Base-by-base conservation (phyloP, 2,888 invertebrate genomes). In the Physocephala rufipes region DNA sequence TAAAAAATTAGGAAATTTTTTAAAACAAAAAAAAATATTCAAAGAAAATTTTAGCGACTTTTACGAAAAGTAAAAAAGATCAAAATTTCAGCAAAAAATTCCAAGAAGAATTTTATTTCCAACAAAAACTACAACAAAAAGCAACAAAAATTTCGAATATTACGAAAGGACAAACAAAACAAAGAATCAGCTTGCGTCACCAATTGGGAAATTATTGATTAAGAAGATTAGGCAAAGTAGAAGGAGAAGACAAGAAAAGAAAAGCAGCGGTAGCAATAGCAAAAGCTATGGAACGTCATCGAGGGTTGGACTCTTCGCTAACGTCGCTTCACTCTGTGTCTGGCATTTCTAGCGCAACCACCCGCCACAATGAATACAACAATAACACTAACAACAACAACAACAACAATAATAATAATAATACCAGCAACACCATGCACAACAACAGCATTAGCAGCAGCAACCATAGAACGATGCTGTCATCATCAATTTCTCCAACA, bases 231-330 rank as follows among this genome's bases (percentile, higher is more conserved):
- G 5, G 36, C 4, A 36, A 36, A 36, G 9, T 4, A 36, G 36
- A 36, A 36, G 9, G 36, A 36, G 36, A 9, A 36, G 9, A 9
- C 36, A 36, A 4, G 4, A 36, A 36, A n/a, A n/a, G n/a, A n/a
- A n/a, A n/a, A n/a, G n/a, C n/a, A n/a, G n/a, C n/a, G n/a, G n/a
- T n/a, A n/a, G n/a, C n/a, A n/a, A n/a, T n/a, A n/a, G n/a, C 58
- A 13, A 43, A 28, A 28, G 74, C 74, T 70, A 80, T 80, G 80
- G 80, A 80, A 72, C 83, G 80, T 76, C 84, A 83, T 76, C 79
- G 82, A 78, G 74, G 81, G 75, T 76, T 84, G 80, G 85, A 84
- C 81, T 84, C 84, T 75, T 83, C 85, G 78, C 83, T 85, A 84
- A 84, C 84, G 79, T 85, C 84, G 71, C 78, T 84, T 47, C 84